Conservation (phyloP, 2,888 invertebrate species). For the Myathropa florea region DNA sequence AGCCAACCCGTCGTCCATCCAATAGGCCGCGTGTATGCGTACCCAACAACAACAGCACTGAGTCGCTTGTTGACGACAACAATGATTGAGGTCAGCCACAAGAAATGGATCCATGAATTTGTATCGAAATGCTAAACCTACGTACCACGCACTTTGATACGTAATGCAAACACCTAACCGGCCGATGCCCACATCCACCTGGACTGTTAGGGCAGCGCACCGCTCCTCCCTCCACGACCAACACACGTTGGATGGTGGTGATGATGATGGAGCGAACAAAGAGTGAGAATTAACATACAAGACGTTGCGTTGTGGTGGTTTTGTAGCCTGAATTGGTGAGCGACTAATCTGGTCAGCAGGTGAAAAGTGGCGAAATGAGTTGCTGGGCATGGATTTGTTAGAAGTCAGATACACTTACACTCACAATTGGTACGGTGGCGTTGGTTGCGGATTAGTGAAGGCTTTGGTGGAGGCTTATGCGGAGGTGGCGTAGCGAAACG, state of each 20-base stretch:
- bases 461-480: neutral
- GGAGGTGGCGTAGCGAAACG: neutral
- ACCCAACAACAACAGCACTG: neutral
- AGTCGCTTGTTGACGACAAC: slow-evolving; percentile 2
- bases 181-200: slow-evolving; percentile 14
- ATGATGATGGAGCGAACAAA: slow-evolving; percentile 28
- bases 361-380: slow-evolving; percentile 13
- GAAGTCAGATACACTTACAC: neutral
- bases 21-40: neutral
- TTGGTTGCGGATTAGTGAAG: neutral
- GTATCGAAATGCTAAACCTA: slow-evolving; percentile 28
- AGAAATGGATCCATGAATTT: slow-evolving; percentile 39
- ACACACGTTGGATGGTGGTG: slow-evolving; percentile 24
- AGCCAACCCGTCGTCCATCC: slow-evolving; percentile 43
- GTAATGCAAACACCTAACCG: slow-evolving; percentile 1
- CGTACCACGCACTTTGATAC: slow-evolving; percentile 33
- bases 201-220: slow-evolving; percentile 1
- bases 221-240: neutral
- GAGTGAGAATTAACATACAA: slow-evolving; percentile 46
- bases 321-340: slow-evolving; percentile 23
- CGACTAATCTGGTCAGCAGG: slow-evolving; percentile 9
- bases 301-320: slow-evolving; percentile 7
- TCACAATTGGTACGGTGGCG: neutral
- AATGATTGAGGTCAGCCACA: slow-evolving; percentile 52
- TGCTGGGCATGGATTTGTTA: slow-evolving; percentile 10